These are phyloP conservation scores for Lordiphosa collinella DNA, from an alignment of 1,140 invertebrate genomes.

Conservation along the genomic window DNA sequence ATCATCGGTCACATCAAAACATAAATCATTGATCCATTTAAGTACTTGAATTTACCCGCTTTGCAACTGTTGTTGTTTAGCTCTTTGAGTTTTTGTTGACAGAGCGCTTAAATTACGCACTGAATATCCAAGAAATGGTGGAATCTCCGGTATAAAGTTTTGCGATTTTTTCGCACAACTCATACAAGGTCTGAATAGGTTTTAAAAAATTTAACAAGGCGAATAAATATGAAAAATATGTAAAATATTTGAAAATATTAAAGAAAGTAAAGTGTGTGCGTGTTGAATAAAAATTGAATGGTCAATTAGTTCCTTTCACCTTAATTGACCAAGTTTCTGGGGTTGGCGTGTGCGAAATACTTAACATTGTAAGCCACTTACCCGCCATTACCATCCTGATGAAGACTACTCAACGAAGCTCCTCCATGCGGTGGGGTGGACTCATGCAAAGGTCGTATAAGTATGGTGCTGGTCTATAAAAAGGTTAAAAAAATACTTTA, in stretches of 20 bases:
- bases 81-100: slow-evolving; percentile 40
- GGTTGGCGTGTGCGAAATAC: slow-evolving; percentile 44
- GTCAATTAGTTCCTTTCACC: not conserved
- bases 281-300: slow-evolving; percentile 8
- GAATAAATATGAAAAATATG: not conserved
- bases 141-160: slow-evolving; percentile 70
- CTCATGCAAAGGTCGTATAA: slow-evolving; percentile 75
- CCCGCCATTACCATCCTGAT: slow-evolving; percentile 66
- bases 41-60: slow-evolving; percentile 63
- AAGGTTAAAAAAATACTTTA: not conserved
- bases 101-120: slow-evolving; percentile 69
- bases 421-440: slow-evolving; percentile 68
- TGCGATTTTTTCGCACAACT: slow-evolving; percentile 67
- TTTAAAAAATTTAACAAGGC: slow-evolving; percentile 4
- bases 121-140: slow-evolving; percentile 71
- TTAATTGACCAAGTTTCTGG: not conserved
- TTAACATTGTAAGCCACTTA: slow-evolving; percentile 44
- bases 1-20: not conserved
- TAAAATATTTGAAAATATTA: slow-evolving; percentile 4
- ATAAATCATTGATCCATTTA: slow-evolving; percentile 11
- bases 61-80: slow-evolving; percentile 50
- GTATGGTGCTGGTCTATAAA: slow-evolving; percentile 74
- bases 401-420: slow-evolving; percentile 65
- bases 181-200: slow-evolving; percentile 64
- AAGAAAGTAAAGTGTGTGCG: slow-evolving; percentile 6